These are phyloP conservation scores for Zaprionus lachaisei DNA, from an alignment of 1,140 invertebrate genomes.

Conservation along the genomic window DNA sequence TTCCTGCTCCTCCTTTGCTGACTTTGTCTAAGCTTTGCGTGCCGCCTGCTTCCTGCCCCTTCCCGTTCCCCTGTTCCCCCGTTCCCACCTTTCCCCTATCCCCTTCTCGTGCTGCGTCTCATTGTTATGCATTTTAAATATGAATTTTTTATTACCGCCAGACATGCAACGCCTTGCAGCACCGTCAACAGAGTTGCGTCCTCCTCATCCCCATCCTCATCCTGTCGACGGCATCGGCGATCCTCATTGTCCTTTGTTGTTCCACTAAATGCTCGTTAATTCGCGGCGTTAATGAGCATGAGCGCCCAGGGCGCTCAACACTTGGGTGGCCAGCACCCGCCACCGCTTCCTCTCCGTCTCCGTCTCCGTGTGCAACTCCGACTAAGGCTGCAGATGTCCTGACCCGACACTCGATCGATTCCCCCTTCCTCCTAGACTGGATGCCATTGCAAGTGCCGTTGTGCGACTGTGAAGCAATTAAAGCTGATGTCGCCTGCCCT, in stretches of 20 bases:
- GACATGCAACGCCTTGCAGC: slow-evolving; percentile 56
- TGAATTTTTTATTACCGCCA: slow-evolving; percentile 70
- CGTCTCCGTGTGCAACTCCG: background rate
- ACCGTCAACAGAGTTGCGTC: slow-evolving; percentile 8
- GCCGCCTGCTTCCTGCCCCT: slow-evolving; percentile 55
- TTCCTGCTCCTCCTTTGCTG: background rate
- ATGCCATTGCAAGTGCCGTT: no score
- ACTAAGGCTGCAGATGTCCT: slow-evolving; percentile 33
- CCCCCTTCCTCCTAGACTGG: background rate
- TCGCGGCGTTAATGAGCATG: slow-evolving; percentile 70
- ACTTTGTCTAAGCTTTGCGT: slow-evolving; percentile 64
- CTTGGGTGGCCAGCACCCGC: slow-evolving; percentile 41
- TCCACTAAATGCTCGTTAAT: slow-evolving; percentile 73
- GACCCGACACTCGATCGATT: background rate
- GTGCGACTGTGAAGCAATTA: background rate
- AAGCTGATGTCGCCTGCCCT: background rate
- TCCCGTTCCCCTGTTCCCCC: background rate
- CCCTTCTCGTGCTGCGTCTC: slow-evolving; percentile 36
- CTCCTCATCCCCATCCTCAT: background rate
- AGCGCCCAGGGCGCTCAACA: slow-evolving; percentile 38
- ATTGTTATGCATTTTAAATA: slow-evolving; percentile 83
- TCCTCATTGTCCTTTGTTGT: slow-evolving; percentile 38
- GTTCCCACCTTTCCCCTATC: background rate
- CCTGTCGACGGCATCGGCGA: slow-evolving; percentile 19
- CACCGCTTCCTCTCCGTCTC: background rate